A percentile compares a stretch with the other conserved stretches of the same genome.
Evolutionary conservation across 2,113 vertebrate species (phyloP).

Genomic region (Vireo altiloquus): DNA sequence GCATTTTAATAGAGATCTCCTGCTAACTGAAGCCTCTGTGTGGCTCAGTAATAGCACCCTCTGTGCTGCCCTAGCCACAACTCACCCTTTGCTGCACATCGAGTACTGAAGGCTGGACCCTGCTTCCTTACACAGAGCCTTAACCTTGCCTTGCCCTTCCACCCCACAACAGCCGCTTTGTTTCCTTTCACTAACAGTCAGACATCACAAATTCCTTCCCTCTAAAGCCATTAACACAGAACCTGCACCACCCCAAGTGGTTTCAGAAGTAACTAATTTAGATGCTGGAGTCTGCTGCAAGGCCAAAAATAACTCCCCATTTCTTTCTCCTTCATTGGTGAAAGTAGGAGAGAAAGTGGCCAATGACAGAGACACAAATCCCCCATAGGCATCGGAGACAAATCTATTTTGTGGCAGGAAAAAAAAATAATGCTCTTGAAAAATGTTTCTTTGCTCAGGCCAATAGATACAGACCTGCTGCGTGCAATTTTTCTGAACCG

Average conservation of each 20-base stretch:
- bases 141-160: constrained; percentile 45
- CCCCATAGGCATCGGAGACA: constrained; percentile 29
- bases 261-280: constrained; percentile 58
- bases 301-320: constrained; percentile 56
- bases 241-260: constrained; percentile 36
- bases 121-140: neutral
- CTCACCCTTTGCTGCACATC: neutral
- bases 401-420: constrained; percentile 47
- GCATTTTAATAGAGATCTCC: neutral
- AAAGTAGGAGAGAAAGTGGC: constrained; percentile 39
- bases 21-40: neutral
- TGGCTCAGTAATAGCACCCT: neutral
- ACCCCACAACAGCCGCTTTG: neutral
- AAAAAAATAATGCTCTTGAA: constrained; percentile 21
- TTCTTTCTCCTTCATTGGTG: constrained; percentile 62
- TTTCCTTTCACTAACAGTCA: neutral
- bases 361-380: constrained; percentile 53
- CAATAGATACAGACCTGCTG: constrained; percentile 26
- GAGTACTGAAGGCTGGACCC: neutral
- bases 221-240: constrained; percentile 6
- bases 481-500: constrained; percentile 21
- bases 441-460: constrained; percentile 40
- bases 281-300: constrained; percentile 54
- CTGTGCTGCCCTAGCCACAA: neutral
- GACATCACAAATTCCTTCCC: constrained; percentile 2